These are phyloP conservation scores for Sinhomidia bicolor DNA, from an alignment of 2,888 invertebrate genomes.

Conservation along the genomic window DNA sequence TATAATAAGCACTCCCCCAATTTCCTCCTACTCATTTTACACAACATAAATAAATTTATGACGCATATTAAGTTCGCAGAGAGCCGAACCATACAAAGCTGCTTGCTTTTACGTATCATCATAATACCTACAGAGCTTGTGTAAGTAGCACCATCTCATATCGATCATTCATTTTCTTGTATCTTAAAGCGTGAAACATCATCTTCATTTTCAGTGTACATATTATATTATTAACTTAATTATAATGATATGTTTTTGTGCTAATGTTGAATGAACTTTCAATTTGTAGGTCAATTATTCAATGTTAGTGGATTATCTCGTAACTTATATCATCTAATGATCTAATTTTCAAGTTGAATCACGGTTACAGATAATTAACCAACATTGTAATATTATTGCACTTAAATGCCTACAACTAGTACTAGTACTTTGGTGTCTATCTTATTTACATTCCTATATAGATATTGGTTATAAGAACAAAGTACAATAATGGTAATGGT, in stretches of 20 bases:
- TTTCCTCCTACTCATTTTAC: constrained; percentile 21
- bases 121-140: background rate
- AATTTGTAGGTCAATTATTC: constrained; percentile 17
- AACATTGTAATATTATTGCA: too few species aligned
- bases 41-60: background rate
- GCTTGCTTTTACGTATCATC: too few species aligned
- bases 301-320: constrained; percentile 14
- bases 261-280: constrained; percentile 14
- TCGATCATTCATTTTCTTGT: too few species aligned
- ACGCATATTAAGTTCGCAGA: too few species aligned
- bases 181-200: too few species aligned
- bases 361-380: background rate
- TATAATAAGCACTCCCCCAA: background rate
- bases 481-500: background rate
- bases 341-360: constrained; percentile 38
- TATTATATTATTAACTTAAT: background rate
- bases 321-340: constrained; percentile 26
- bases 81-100: too few species aligned
- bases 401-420: background rate
- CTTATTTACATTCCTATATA: background rate
- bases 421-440: too few species aligned
- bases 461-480: background rate
- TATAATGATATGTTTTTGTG: background rate
- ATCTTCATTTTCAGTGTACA: too few species aligned
- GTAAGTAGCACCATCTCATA: too few species aligned